Base-by-base conservation (phyloP, 1,140 invertebrate species). In the Helicoverpa armigera region DNA sequence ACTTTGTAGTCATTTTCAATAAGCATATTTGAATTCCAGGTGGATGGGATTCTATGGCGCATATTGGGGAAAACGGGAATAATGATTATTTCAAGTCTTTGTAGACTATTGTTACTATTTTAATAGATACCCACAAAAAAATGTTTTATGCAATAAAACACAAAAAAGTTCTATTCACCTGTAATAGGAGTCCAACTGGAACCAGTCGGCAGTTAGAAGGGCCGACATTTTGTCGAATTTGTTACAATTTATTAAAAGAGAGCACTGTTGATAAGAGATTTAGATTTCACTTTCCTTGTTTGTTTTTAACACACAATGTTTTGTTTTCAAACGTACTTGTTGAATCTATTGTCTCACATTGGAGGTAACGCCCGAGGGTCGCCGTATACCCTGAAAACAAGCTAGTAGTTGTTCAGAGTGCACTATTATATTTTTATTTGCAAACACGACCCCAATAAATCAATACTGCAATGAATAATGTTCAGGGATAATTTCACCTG, bases 181-280 rank as follows among this genome's bases (percentile, higher is more conserved):
- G 83, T 94, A 94, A 74, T 93, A 93, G 65, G 91, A 90, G 82
- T 94, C 93, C 51, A 94, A 83, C 75, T 89, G 90, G 79, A 94
- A 94, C 93, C 93, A 94, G 83, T 94, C 93, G 14, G 93, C 93
- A 70, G 93, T 94, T 76, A 94, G 80, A 80, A 94, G 82, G n/a
- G 92, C 93, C 60, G 93, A 94, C 93, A 94, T 94, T 86, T 83
- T 91, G 51, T 35, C 13, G 11, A 67, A 77, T 53, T 77, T 31
- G 53, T 43, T 63, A 51, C 16, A 63, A 48, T 50, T 50, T 50
- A 76, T 51, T 48, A 13, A n/a, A 50, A 76, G 10, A 53, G 43
- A 76, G 48, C 43, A 50, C 43, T 53, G 50, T 29, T 70, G 67
- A 70, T 70, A 69, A 51, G 48, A 70, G 51, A 9, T 80, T 12